A percentile compares a stretch with the other conserved stretches of the same genome.
Conservation (phyloP, 2,113 vertebrate genomes). For the Ophthalmolycus amberensis region DNA sequence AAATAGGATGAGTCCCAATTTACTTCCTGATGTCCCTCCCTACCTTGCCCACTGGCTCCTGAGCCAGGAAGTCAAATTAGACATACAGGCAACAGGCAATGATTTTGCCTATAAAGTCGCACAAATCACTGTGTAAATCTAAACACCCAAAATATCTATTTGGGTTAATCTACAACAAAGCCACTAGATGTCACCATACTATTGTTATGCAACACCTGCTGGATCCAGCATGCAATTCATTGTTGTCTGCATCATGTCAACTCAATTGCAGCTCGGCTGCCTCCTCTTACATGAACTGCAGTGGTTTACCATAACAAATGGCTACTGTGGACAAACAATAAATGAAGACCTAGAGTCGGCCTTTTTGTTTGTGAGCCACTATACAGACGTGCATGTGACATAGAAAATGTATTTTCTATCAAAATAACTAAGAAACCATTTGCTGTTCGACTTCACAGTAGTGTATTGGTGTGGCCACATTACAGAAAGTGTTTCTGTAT, state of each 20-base stretch:
- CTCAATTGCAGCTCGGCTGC: not conserved
- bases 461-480: not conserved
- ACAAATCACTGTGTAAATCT: not conserved
- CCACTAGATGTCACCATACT: constrained; percentile 68
- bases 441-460: not conserved
- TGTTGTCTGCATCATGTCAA: not conserved
- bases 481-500: not conserved
- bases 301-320: not conserved
- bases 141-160: not conserved
- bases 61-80: not conserved
- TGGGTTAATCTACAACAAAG: not conserved
- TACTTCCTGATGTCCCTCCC: not conserved
- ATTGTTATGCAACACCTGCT: constrained; percentile 24
- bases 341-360: not conserved
- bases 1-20: not conserved
- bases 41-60: not conserved
- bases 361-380: not conserved
- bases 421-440: not conserved
- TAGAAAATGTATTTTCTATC: not conserved
- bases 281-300: not conserved
- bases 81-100: not conserved
- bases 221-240: not conserved
- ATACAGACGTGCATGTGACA: not conserved
- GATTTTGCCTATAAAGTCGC: not conserved
- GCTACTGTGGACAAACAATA: not conserved